Evolutionary conservation across 2,888 invertebrate species (phyloP), one percentile per base, ranked within the genome.

Genomic region (Meiosimyza platycephala): DNA sequence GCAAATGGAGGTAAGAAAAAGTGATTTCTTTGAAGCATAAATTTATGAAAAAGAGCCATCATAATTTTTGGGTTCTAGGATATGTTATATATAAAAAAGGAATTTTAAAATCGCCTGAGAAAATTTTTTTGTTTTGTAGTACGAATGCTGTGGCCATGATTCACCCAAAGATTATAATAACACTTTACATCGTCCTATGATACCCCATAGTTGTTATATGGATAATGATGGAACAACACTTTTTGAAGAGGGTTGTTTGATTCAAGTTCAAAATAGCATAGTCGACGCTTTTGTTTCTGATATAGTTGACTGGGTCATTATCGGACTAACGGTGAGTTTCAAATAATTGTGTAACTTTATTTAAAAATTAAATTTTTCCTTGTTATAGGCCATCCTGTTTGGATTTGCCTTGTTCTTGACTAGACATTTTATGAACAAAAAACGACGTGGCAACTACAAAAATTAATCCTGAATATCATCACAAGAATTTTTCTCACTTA

Each of bases 121-220:
- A 22, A 22, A 22, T 3, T 2, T 71, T 54, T 33, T 62, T 50
- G 50, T 28, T 51, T 71, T 71, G 54, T 55, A 83, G 81, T 81
- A 78, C 72, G 76, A 81, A 6, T 84, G 86, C 64, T 87, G 87
- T 71, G 86, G 86, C 51, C 77, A 79, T 48, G 76, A 82, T 62
- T 82, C 83, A 16, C 84, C 85, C 51, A 75, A 77, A 1, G 85
- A 86, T 72, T 85, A 83, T 68, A 55, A 74, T 1, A 22, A 12
- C 64, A 77, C 9, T 9, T 9, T 79, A 33, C 75, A 76, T 7
- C 81, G 80, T 9, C 1, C 13, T 13, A 75, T 71, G 6, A 63
- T 79, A 9, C 84, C 83, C 1, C 52, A 66, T 5, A 82, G 81
- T 60, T 84, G 83, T 33, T 83, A 81, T 73, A 74, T 76, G 15